Conservation (phyloP, 1,140 invertebrate species). For the Aleiodes sp. region DNA sequence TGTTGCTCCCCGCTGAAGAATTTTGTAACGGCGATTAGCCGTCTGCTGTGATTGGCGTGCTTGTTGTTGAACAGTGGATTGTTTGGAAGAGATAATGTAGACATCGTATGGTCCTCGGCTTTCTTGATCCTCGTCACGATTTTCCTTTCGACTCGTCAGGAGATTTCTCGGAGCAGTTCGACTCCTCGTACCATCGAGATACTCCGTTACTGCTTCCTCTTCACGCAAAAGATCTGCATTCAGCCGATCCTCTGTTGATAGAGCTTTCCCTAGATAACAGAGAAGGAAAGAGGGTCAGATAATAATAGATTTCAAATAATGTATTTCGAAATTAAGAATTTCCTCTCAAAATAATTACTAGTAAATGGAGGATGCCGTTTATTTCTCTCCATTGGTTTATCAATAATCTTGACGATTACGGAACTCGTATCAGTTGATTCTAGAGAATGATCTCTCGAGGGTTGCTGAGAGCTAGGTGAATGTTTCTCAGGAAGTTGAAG, state of each 20-base stretch:
- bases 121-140: slow-evolving; percentile 56
- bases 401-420: slow-evolving; percentile 59
- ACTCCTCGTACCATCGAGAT: slow-evolving; percentile 68
- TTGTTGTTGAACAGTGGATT: slow-evolving; percentile 45
- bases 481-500: slow-evolving; percentile 69
- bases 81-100: slow-evolving; percentile 65
- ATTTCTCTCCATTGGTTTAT: slow-evolving; percentile 43
- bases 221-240: slow-evolving; percentile 66
- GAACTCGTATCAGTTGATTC: slow-evolving; percentile 56
- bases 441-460: slow-evolving; percentile 48
- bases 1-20: slow-evolving; percentile 64
- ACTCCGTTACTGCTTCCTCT: slow-evolving; percentile 68
- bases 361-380: slow-evolving; percentile 52
- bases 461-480: slow-evolving; percentile 53
- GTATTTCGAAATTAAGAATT: not conserved
- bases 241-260: slow-evolving; percentile 61
- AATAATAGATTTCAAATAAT: not conserved
- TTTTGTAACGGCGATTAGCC: slow-evolving; percentile 51
- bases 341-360: slow-evolving; percentile 47
- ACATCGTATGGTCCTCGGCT: slow-evolving; percentile 59
- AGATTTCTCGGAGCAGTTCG: slow-evolving; percentile 64
- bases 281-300: slow-evolving; percentile 20
- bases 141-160: slow-evolving; percentile 62
- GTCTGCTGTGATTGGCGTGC: slow-evolving; percentile 35
- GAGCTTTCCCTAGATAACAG: slow-evolving; percentile 58